phyloP scores from a whole-genome alignment of 2,113 vertebrate species.

The Ictalurus furcatus region DNA sequence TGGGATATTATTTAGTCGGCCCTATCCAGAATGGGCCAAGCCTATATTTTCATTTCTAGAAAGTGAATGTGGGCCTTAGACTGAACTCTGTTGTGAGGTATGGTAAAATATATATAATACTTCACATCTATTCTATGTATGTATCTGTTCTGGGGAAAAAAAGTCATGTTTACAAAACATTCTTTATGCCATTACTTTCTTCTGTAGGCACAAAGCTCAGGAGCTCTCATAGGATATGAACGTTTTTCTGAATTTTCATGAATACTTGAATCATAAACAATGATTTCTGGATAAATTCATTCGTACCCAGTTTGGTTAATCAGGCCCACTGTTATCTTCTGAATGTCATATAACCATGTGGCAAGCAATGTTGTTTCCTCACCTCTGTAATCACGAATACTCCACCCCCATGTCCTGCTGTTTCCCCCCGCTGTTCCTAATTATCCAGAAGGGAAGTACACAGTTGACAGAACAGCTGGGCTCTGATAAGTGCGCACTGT shows the following conservation, averaged over 20 bases:
- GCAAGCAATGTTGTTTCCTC: neutral
- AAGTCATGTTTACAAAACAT: neutral
- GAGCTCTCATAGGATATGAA: neutral
- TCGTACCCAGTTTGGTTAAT: neutral
- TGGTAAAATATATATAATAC: neutral
- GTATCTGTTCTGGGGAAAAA: neutral
- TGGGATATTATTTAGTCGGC: neutral
- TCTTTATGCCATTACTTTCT: neutral
- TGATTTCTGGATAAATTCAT: neutral
- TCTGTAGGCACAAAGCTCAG: neutral
- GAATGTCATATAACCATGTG: constrained; percentile 2
- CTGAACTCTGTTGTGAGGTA: too few relatives aligned
- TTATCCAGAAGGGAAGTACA: constrained; percentile 65
- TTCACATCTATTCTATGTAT: neutral
- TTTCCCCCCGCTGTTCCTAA: constrained; percentile 34
- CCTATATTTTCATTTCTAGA: neutral
- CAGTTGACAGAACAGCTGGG: constrained; percentile 62
- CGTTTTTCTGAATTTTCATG: neutral
- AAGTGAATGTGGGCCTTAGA: neutral
- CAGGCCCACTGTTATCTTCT: neutral
- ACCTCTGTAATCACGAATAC: neutral
- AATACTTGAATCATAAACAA: neutral
- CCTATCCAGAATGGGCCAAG: neutral
- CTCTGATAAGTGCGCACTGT: constrained; percentile 54
- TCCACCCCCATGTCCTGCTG: constrained; percentile 6